phyloP scores from a whole-genome alignment of 2,113 vertebrate species.

The Calyptommatus sinebrachiatus region DNA sequence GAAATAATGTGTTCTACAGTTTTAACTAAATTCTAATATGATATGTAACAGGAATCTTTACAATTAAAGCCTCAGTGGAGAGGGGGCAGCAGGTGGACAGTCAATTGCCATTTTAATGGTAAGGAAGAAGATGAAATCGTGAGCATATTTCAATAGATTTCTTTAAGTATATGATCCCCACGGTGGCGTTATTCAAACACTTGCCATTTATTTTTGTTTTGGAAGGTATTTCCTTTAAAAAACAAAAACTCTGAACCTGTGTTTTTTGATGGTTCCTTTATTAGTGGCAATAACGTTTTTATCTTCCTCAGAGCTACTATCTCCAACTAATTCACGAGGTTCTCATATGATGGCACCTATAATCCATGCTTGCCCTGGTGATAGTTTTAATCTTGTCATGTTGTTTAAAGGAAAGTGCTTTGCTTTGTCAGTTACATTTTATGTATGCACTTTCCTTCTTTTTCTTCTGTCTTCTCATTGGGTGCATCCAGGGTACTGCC shows the following conservation, averaged over 20 bases:
- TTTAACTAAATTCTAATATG: constrained; percentile 88
- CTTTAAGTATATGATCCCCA: constrained; percentile 80
- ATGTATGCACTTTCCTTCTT: constrained; percentile 53
- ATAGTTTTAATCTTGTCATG: constrained; percentile 69
- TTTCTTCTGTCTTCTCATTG: background rate
- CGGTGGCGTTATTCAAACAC: constrained; percentile 84
- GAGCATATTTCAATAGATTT: constrained; percentile 79
- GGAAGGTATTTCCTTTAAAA: constrained; percentile 56
- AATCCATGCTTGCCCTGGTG: background rate
- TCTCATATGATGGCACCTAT: background rate
- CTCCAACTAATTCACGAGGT: background rate
- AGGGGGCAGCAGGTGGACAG: constrained; percentile 79
- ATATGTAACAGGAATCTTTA: constrained; percentile 84
- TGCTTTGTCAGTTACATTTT: constrained; percentile 59
- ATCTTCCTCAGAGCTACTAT: constrained; percentile 47
- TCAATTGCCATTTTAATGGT: constrained; percentile 81
- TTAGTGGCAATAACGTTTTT: constrained; percentile 80
- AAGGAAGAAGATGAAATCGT: constrained; percentile 78
- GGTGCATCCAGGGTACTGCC: constrained; percentile 4
- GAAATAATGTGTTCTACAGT: constrained; percentile 87
- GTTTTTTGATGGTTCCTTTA: constrained; percentile 76
- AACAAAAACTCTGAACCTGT: constrained; percentile 73
- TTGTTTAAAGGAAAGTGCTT: constrained; percentile 69
- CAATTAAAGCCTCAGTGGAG: constrained; percentile 85
- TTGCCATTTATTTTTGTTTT: constrained; percentile 83